Conservation (phyloP, 1,140 invertebrate genomes). For the Battus philenor region DNA sequence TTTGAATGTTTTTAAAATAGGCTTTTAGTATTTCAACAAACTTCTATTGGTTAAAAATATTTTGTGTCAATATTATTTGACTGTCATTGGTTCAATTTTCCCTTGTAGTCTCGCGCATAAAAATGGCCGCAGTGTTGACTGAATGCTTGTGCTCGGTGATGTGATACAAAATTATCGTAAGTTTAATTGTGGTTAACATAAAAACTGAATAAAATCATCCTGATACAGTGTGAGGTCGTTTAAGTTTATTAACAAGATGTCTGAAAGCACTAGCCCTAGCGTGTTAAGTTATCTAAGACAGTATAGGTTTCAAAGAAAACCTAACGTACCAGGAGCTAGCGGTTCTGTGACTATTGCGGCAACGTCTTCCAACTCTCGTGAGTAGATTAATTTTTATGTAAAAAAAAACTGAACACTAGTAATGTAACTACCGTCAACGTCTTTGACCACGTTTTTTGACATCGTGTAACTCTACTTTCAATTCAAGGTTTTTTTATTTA, state of each 20-base stretch:
- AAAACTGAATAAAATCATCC: conserved; percentile 25
- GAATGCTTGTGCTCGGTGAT: conserved; percentile 44
- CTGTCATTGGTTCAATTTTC: conserved; percentile 29
- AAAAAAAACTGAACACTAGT: too few relatives aligned
- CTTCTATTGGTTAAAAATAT: conserved; percentile 27
- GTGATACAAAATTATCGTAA: conserved; percentile 38
- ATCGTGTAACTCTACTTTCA: background rate
- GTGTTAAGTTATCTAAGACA: conserved; percentile 71
- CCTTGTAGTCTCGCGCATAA: conserved; percentile 61
- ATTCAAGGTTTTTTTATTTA: too few relatives aligned
- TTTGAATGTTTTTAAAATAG: too few relatives aligned
- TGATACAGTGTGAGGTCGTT: conserved; percentile 18
- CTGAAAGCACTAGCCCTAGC: conserved; percentile 64
- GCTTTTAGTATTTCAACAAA: too few relatives aligned
- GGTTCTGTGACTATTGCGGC: conserved; percentile 44
- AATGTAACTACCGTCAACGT: too few relatives aligned
- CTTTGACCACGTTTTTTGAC: conserved; percentile 11
- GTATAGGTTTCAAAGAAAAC: conserved; percentile 71
- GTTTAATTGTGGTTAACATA: conserved; percentile 33
- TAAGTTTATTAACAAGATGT: conserved; percentile 42
- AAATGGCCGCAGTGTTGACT: conserved; percentile 68
- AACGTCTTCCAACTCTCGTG: conserved; percentile 23
- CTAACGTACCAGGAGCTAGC: conserved; percentile 45
- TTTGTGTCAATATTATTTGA: conserved; percentile 21
- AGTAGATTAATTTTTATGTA: conserved; percentile 7